Conservation (phyloP, 2,797 vertebrate species). For the Poeciliopsis infans region DNA sequence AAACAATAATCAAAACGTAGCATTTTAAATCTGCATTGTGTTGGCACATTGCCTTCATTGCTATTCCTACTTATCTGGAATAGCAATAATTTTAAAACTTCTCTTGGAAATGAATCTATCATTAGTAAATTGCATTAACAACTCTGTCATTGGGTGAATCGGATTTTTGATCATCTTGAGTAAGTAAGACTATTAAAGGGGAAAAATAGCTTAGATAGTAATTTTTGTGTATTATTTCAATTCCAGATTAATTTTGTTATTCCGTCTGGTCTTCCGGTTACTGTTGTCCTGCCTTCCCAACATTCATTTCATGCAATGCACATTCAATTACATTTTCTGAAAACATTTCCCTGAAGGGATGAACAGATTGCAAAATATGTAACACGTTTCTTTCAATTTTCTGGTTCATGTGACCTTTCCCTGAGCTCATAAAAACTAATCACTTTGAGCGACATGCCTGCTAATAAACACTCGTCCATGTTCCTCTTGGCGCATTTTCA, state of each 20-base stretch:
- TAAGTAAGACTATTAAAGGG: not conserved
- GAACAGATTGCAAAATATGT: slow-evolving; percentile 12
- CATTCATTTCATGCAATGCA: slow-evolving; percentile 23
- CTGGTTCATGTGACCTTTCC: slow-evolving; percentile 21
- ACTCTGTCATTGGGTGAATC: not conserved
- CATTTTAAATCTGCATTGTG: not conserved
- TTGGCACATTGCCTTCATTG: not conserved
- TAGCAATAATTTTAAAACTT: not conserved
- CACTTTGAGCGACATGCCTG: slow-evolving; percentile 41
- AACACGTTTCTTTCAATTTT: slow-evolving; percentile 8
- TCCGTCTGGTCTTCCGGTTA: not conserved
- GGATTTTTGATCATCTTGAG: not conserved
- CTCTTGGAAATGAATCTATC: not conserved
- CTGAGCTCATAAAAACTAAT: slow-evolving; percentile 47
- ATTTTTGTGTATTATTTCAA: not conserved
- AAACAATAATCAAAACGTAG: not conserved
- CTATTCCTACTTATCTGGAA: not conserved
- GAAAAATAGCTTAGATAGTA: not conserved
- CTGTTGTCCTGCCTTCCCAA: slow-evolving; percentile 4
- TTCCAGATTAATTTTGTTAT: not conserved
- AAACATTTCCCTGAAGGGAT: slow-evolving; percentile 26
- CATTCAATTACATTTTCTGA: slow-evolving; percentile 26
- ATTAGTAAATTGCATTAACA: not conserved
- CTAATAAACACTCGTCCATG: slow-evolving; percentile 34
- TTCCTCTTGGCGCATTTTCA: slow-evolving; percentile 22